Base-by-base conservation (phyloP, 1,140 invertebrate genomes). In the Trichonephila inaurata region DNA sequence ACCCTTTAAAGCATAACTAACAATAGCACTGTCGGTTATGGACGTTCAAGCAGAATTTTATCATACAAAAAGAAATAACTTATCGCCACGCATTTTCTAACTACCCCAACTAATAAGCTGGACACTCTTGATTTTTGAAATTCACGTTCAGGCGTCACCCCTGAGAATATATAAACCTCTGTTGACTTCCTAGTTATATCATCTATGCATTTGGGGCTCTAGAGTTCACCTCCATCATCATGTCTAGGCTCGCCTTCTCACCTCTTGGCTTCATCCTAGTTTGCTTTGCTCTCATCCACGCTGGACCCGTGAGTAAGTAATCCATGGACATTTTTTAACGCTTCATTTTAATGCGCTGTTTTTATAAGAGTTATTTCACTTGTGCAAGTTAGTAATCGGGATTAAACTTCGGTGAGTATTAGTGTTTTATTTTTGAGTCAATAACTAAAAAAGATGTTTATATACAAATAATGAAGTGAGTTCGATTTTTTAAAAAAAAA, bases 51-150 rank as follows among this genome's bases (percentile, higher is more conserved):
- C 7, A 19, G 44, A 64, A 88, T 62, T 28, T 88, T 88, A 64
- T 28, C 86, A 61, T 88, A 88, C 58, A 88, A 88, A 64, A 40
- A 88, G 86, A 88, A 28, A 88, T 88, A 88, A 88, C 86, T 88
- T 62, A 88, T 62, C 18, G 72, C 72, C 18, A 40, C 12, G 28
- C 28, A 18, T 28, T 77, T 72, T 77, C 72, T 77, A 77, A 77
- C 72, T 77, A 77, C 72, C 72, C 33, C 72, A 77, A 77, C 72
- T 77, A 77, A 77, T 77, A 77, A 33, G 72, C 33, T 40, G 33
- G 24, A 77, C 72, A 40, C 16, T 64, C 62, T 77, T 40, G 72
- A 77, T 77, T 18, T 77, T 40, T 77, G 24, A 18, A 28, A 28
- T 72, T 72, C 69, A 72, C 14, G 28, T 40, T 28, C 24, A 62